Evolutionary conservation across 1,140 invertebrate species (phyloP).

Genomic region (Drosophila trapezifrons): DNA sequence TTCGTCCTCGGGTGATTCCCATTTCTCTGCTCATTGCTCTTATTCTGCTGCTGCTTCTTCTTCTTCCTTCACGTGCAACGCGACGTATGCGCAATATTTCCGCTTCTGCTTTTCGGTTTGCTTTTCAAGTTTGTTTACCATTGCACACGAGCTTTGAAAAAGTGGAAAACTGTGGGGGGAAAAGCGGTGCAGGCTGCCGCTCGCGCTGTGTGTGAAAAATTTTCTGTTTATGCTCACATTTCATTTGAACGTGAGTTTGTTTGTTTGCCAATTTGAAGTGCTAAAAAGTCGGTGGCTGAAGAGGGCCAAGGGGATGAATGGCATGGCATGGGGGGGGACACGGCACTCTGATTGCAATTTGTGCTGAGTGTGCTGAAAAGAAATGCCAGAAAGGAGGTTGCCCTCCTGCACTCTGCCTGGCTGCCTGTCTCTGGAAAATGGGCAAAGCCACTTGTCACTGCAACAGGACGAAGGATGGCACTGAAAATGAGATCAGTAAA

Average conservation of each 20-base stretch:
- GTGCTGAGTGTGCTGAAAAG: conserved; percentile 66
- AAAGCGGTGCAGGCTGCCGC: conserved; percentile 14
- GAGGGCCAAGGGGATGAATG: conserved; percentile 12
- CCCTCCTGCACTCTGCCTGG: conserved; percentile 9
- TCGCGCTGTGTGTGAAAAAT: conserved; percentile 66
- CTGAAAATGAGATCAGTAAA: background rate
- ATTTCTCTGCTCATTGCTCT: conserved; percentile 43
- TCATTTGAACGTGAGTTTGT: conserved; percentile 80
- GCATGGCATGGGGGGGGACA: conserved; percentile 11
- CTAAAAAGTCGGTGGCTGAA: conserved; percentile 52
- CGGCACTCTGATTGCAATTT: conserved; percentile 72
- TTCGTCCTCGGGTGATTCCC: conserved; percentile 32
- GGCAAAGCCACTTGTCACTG: conserved; percentile 31
- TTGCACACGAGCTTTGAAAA: conserved; percentile 27
- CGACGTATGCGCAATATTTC: conserved; percentile 71
- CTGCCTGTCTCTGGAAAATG: conserved; percentile 14
- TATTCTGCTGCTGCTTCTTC: conserved; percentile 19
- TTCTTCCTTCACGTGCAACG: conserved; percentile 42
- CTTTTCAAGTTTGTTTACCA: conserved; percentile 78
- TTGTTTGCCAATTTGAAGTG: conserved; percentile 80
- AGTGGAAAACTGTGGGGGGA: conserved; percentile 1
- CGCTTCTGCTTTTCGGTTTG: conserved; percentile 45
- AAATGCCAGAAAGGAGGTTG: conserved; percentile 43
- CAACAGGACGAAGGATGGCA: background rate
- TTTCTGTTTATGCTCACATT: conserved; percentile 80